These are phyloP conservation scores for Psilopogon haemacephalus DNA, from an alignment of 2,113 vertebrate genomes.

Conservation along the genomic window DNA sequence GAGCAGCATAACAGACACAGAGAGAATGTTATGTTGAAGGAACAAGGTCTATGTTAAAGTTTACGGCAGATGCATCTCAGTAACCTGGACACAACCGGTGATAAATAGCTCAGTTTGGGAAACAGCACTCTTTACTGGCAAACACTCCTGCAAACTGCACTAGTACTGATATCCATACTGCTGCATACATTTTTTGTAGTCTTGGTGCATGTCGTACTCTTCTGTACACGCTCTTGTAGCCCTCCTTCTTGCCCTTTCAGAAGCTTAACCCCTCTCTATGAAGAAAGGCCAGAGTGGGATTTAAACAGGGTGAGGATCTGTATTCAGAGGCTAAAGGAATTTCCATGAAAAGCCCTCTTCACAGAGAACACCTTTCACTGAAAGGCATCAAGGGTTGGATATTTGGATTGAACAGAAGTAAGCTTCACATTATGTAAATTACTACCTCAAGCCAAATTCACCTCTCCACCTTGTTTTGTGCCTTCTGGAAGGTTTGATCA, in stretches of 20 bases:
- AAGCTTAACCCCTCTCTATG: neutral
- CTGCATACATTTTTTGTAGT: neutral
- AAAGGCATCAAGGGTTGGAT: neutral
- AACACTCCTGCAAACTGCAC: conserved; percentile 13
- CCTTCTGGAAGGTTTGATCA: neutral
- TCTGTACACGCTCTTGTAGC: neutral
- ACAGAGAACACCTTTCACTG: neutral
- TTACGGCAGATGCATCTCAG: neutral
- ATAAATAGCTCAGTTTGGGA: neutral
- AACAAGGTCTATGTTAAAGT: neutral
- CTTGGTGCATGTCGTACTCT: neutral
- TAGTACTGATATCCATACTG: conserved; percentile 45
- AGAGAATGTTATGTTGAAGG: neutral
- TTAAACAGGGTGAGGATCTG: neutral
- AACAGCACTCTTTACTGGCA: neutral
- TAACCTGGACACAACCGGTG: neutral
- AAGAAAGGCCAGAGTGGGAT: neutral
- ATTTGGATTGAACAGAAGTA: neutral
- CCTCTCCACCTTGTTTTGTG: neutral
- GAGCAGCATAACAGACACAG: neutral
- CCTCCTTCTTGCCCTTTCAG: neutral
- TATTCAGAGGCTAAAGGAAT: neutral
- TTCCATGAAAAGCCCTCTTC: neutral
- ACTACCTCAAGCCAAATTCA: neutral
- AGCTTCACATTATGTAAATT: conserved; percentile 5